phyloP scores from a whole-genome alignment of 2,888 invertebrate genomes.

The Eupeodes latifasciatus region DNA sequence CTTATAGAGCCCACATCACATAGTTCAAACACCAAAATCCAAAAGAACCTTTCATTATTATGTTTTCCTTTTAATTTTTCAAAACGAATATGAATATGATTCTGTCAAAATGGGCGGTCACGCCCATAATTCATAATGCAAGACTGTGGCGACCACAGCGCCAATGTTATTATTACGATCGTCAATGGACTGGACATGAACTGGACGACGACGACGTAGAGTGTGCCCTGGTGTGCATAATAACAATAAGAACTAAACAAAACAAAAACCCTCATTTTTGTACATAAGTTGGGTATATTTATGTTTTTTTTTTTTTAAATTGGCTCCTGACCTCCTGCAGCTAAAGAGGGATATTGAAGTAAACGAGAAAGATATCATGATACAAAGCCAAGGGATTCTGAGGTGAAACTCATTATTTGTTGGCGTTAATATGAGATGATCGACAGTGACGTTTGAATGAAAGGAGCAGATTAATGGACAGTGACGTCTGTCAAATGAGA shows the following conservation, averaged over 20 bases:
- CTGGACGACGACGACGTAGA: neutral
- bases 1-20: neutral
- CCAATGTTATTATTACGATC: conserved; percentile 15
- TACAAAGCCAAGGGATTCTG: conserved; percentile 47
- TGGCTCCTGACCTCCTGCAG: conserved; percentile 65
- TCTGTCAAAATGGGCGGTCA: conserved; percentile 73
- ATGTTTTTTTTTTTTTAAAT: conserved; percentile 53
- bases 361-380: conserved; percentile 39
- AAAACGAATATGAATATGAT: conserved; percentile 65
- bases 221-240: conserved; percentile 28
- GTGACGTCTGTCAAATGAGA: conserved; percentile 33
- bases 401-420: conserved; percentile 60
- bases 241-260: conserved; percentile 65
- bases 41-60: conserved; percentile 40
- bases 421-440: conserved; percentile 71
- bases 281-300: conserved; percentile 17
- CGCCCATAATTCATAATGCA: conserved; percentile 68
- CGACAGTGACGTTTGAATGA: conserved; percentile 28
- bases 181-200: neutral
- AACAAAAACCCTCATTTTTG: conserved; percentile 45
- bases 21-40: neutral
- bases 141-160: conserved; percentile 36
- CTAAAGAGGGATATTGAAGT: conserved; percentile 27
- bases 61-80: conserved; percentile 37
- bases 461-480: conserved; percentile 17